Conservation (phyloP, 2,113 vertebrate genomes). For the Seriola dumerili region DNA sequence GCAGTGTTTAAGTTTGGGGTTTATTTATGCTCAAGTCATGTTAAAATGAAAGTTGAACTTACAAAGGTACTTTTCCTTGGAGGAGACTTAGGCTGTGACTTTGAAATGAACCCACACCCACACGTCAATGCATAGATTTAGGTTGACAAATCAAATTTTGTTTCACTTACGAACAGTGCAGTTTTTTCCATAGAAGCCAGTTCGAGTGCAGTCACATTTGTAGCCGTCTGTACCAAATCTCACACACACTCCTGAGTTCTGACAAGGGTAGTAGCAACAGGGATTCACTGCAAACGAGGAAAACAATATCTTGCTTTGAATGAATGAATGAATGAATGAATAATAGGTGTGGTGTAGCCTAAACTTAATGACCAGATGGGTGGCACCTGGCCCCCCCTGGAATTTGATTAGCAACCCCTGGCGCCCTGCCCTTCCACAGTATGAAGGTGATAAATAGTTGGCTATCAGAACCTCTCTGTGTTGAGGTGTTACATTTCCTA, state of each 20-base stretch:
- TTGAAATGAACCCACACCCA: background rate
- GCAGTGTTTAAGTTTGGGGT: no score
- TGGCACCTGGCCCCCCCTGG: no score
- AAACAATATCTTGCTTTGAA: background rate
- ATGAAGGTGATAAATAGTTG: no score
- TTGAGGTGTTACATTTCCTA: no score
- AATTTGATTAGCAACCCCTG: background rate
- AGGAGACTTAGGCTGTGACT: background rate
- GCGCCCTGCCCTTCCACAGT: no score
- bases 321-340: background rate
- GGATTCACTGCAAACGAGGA: slow-evolving; percentile 88
- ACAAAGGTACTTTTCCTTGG: no score
- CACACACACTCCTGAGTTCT: slow-evolving; percentile 91
- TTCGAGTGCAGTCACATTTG: slow-evolving; percentile 93
- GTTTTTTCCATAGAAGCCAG: slow-evolving; percentile 90
- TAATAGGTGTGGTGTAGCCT: background rate
- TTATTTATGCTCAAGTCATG: no score
- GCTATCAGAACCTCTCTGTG: no score
- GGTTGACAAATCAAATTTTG: background rate
- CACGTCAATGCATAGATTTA: no score
- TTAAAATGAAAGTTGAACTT: no score
- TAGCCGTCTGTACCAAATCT: slow-evolving; percentile 85
- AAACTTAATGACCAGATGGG: no score
- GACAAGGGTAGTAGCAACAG: slow-evolving; percentile 95
- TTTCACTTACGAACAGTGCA: slow-evolving; percentile 92